phyloP scores from a whole-genome alignment of 2,888 invertebrate species.

The Helicoverpa assulta region DNA sequence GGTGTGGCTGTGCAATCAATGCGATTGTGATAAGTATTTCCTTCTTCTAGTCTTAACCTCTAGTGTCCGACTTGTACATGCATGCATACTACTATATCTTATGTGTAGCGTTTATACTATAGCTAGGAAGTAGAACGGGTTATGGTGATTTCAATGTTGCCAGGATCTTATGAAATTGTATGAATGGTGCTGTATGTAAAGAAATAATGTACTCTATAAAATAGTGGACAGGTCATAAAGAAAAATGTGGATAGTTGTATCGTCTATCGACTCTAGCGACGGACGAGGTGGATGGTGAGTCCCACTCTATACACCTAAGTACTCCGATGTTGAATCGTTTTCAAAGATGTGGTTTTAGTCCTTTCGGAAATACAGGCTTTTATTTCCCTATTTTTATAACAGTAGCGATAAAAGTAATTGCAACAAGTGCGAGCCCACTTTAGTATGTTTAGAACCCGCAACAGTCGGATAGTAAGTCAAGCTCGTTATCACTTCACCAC shows the following conservation, averaged over 20 bases:
- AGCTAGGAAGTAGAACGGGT: constrained; percentile 45
- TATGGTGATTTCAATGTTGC: constrained; percentile 47
- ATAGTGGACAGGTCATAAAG: too few species aligned
- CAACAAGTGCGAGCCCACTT: neutral
- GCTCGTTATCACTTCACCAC: neutral
- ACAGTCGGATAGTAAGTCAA: neutral
- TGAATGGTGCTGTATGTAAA: neutral
- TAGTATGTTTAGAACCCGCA: constrained; percentile 1
- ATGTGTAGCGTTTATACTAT: constrained; percentile 15
- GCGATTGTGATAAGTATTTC: constrained; percentile 49
- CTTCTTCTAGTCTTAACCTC: constrained; percentile 31
- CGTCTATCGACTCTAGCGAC: too few species aligned
- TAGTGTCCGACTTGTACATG: constrained; percentile 7
- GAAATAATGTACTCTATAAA: neutral
- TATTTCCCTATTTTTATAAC: neutral
- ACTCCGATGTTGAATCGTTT: neutral
- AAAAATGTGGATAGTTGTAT: too few species aligned
- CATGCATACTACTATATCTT: neutral
- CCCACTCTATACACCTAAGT: too few species aligned
- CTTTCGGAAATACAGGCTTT: neutral
- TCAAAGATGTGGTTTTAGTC: neutral
- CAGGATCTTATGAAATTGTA: constrained; percentile 17
- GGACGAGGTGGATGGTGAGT: too few species aligned
- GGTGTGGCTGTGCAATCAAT: constrained; percentile 52
- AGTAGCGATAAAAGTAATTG: neutral